phyloP scores from a whole-genome alignment of 2,888 invertebrate species.

The Ichneumon xanthorius region DNA sequence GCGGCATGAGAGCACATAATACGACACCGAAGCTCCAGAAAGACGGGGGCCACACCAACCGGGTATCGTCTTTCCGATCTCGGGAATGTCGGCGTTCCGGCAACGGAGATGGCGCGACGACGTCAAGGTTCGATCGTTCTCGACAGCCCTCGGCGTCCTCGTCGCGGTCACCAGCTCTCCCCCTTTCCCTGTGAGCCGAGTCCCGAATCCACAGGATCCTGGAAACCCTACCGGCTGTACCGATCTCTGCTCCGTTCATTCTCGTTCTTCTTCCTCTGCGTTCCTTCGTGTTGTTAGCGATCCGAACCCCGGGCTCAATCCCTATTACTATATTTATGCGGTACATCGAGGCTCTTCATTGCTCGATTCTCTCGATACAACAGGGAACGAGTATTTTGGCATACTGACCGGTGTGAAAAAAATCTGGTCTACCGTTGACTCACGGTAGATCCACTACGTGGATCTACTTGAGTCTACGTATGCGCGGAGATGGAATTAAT shows the following conservation, averaged over 20 bases:
- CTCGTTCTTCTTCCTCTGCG: background rate
- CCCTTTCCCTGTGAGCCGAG: background rate
- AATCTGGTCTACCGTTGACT: too few species aligned
- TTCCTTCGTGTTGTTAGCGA: conserved; percentile 26
- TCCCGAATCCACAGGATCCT: conserved; percentile 1
- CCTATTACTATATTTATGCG: conserved; percentile 20
- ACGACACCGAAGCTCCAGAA: conserved; percentile 62
- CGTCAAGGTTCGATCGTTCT: conserved; percentile 31
- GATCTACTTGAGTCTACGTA: too few species aligned
- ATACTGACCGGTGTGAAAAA: too few species aligned
- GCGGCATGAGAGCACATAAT: conserved; percentile 45
- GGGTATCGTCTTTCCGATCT: conserved; percentile 64
- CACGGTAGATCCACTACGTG: too few species aligned
- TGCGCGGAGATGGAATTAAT: conserved; percentile 69
- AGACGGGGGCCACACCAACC: conserved; percentile 43
- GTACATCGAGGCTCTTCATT: background rate
- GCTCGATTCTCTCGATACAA: background rate
- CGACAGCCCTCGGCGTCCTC: conserved; percentile 22
- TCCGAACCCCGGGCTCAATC: background rate
- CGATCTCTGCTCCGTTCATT: background rate
- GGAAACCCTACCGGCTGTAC: conserved; percentile 11
- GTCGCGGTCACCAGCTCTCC: background rate
- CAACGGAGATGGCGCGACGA: conserved; percentile 16
- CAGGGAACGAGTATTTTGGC: background rate
- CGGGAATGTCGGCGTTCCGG: conserved; percentile 44